Conservation (phyloP, 2,888 invertebrate species). For the Apocheima hispidaria region DNA sequence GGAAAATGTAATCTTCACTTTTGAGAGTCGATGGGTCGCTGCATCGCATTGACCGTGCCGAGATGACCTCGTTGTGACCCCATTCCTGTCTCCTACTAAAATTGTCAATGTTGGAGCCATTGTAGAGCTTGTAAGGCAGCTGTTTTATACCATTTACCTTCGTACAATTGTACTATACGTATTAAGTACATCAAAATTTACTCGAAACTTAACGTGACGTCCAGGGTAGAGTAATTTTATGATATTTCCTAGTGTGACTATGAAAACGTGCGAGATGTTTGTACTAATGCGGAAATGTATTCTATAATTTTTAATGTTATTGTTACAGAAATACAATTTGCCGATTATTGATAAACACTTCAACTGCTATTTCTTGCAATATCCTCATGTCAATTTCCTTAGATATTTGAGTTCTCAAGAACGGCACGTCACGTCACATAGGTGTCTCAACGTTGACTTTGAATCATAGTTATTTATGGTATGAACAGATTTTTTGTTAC, state of each 20-base stretch:
- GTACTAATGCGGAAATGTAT: neutral
- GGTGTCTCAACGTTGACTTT: slow-evolving; percentile 68
- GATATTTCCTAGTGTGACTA: neutral
- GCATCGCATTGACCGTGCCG: slow-evolving; percentile 66
- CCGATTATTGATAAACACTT: slow-evolving; percentile 17
- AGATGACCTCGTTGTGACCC: slow-evolving; percentile 69
- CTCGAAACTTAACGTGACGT: neutral
- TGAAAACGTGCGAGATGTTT: neutral
- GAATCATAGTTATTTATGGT: slow-evolving; percentile 81
- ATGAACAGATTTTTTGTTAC: slow-evolving; percentile 69
- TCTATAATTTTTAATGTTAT: slow-evolving; percentile 3
- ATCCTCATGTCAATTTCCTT: slow-evolving; percentile 26
- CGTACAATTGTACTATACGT: slow-evolving; percentile 15
- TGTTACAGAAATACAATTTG: neutral
- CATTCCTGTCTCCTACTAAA: slow-evolving; percentile 77
- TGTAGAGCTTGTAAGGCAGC: slow-evolving; percentile 59
- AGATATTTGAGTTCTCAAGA: slow-evolving; percentile 21
- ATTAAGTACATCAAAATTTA: neutral
- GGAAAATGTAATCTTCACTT: slow-evolving; percentile 49
- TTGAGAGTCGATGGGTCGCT: slow-evolving; percentile 54
- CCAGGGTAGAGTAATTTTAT: neutral
- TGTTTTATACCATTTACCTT: slow-evolving; percentile 50
- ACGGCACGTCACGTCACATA: slow-evolving; percentile 50
- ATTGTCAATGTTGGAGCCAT: slow-evolving; percentile 63
- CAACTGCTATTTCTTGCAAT: slow-evolving; percentile 10